Base-by-base conservation (phyloP, 1,140 invertebrate species). In the Plectrocnemia conspersa region DNA sequence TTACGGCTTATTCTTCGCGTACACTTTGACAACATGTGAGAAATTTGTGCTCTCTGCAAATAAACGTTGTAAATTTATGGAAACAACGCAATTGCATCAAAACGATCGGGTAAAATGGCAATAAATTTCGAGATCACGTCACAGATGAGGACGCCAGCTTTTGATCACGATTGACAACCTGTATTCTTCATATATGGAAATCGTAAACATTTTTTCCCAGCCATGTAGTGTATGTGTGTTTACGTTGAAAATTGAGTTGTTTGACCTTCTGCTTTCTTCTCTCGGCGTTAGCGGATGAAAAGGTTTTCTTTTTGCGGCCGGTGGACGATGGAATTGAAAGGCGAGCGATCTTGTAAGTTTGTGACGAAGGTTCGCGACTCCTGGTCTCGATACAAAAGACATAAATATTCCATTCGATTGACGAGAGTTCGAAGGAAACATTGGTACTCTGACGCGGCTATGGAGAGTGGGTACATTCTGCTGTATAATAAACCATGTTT, bases 321-420 rank as follows among this genome's bases (percentile, higher is more conserved):
- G n/a, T n/a, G n/a, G n/a, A n/a, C n/a, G n/a, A n/a, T n/a, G n/a
- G n/a, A n/a, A n/a, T n/a, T n/a, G n/a, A n/a, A n/a, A n/a, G n/a
- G n/a, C n/a, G n/a, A n/a, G n/a, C n/a, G n/a, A n/a, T n/a, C n/a
- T n/a, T n/a, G n/a, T n/a, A n/a, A n/a, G n/a, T n/a, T 47, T 47
- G 11, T 29, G 23, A 47, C 33, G 23, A 32, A 19, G 19, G 24
- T 47, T 32, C 24, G 23, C 21, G 44, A 32, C 24, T 47, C 9
- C 16, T 10, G 44, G n/a, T 47, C 44, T 23, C 18, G 25, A 29
- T 15, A 47, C 11, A 32, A 29, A 32, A 47, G 44, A 15, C 25
- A 47, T 47, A 47, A 47, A 47, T 47, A 47, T 47, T 47, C 11
- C 25, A 47, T 47, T n/a, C 6, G 33, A 5, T 47, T 47, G 44